These are phyloP conservation scores for Anthoscopus minutus DNA, from an alignment of 2,113 vertebrate genomes.

Conservation along the genomic window DNA sequence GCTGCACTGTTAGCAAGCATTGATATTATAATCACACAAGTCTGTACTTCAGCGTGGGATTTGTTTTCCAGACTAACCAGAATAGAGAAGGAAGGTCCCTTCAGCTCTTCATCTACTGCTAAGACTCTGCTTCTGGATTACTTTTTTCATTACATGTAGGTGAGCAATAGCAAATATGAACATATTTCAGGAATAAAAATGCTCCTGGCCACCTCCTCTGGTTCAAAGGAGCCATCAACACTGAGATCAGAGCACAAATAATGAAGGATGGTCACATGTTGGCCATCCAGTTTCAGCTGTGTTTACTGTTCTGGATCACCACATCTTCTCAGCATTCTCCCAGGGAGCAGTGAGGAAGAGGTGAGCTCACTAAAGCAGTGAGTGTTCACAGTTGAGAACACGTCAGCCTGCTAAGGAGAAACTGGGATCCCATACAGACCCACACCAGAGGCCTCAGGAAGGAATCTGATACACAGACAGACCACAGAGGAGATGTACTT, in stretches of 20 bases:
- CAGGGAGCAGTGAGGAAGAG: background rate
- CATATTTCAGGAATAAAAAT: background rate
- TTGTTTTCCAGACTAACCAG: background rate
- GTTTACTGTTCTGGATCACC: background rate
- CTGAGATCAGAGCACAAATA: background rate
- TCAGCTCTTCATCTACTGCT: background rate
- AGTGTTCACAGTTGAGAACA: rapidly evolving
- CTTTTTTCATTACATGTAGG: background rate
- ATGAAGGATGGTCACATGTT: background rate
- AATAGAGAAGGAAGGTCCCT: background rate
- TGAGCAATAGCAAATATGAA: background rate
- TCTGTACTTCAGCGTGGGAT: background rate
- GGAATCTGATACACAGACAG: background rate
- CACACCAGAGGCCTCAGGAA: background rate
- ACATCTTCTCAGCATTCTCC: background rate
- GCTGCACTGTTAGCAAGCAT: background rate
- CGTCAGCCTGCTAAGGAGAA: background rate
- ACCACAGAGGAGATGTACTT: background rate
- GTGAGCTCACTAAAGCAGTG: background rate
- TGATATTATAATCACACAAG: background rate
- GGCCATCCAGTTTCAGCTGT: background rate
- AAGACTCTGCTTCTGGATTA: background rate
- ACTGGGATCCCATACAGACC: background rate
- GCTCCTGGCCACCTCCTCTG: background rate
- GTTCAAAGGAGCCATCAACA: background rate